A percentile compares a stretch with the other conserved stretches of the same genome.
phyloP scores from a whole-genome alignment of 1,140 invertebrate species.

The Drosophila sulfurigaster region DNA sequence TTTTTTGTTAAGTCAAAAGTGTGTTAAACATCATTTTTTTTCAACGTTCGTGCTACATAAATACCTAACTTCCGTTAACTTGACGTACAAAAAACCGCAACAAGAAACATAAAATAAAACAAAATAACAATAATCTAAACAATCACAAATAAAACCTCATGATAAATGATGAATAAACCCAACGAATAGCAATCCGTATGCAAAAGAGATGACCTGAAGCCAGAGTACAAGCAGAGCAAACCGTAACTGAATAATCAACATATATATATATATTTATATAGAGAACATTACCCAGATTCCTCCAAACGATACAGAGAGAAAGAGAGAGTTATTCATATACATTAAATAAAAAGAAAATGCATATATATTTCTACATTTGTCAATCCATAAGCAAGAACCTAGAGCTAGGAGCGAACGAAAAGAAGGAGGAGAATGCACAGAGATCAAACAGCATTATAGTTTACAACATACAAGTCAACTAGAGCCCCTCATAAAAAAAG shows the following conservation, averaged over 20 bases:
- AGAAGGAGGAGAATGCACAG: too few relatives aligned
- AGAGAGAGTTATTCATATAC: too few relatives aligned
- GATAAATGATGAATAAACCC: slow-evolving; percentile 3
- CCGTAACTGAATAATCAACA: neutral
- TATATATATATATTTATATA: slow-evolving; percentile 13
- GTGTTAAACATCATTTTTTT: slow-evolving; percentile 4
- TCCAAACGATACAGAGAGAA: too few relatives aligned
- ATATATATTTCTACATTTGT: slow-evolving; percentile 2
- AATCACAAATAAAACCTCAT: slow-evolving; percentile 7
- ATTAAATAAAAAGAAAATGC: neutral
- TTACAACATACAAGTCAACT: neutral
- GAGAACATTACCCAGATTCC: neutral
- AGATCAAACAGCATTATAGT: slow-evolving; percentile 5
- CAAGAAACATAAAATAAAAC: neutral
- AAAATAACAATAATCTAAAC: neutral
- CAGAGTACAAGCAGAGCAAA: slow-evolving; percentile 24
- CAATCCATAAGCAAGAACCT: neutral
- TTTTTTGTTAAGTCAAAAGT: slow-evolving; percentile 6
- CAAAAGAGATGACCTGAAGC: slow-evolving; percentile 19
- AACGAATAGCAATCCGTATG: slow-evolving; percentile 8
- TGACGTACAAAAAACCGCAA: slow-evolving; percentile 3
- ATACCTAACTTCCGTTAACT: slow-evolving; percentile 18
- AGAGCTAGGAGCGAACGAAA: too few relatives aligned
- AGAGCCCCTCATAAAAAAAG: neutral
- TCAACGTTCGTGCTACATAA: slow-evolving; percentile 26